These are phyloP conservation scores for Naso thynnoides DNA, from an alignment of 2,797 vertebrate species.

Conservation along the genomic window DNA sequence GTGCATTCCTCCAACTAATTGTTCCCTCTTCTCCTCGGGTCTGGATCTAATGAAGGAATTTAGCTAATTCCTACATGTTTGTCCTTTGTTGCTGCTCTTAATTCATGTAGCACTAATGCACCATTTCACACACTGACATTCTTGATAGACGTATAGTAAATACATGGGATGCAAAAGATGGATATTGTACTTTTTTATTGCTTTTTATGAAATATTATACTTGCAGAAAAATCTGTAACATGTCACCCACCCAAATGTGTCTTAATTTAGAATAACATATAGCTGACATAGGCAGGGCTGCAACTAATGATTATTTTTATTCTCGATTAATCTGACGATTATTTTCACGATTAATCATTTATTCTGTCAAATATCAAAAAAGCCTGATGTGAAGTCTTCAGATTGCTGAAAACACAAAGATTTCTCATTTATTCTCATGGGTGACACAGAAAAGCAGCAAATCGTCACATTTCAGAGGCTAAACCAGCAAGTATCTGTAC, in stretches of 20 bases:
- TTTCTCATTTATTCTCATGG: too few species aligned
- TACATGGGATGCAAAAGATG: background rate
- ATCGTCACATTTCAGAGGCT: too few species aligned
- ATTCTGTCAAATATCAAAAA: too few species aligned
- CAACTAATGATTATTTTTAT: too few species aligned
- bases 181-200: too few species aligned
- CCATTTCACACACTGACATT: background rate
- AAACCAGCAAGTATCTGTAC: too few species aligned
- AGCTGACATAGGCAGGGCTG: background rate
- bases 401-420: too few species aligned
- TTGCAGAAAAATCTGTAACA: too few species aligned
- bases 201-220: background rate
- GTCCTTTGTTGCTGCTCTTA: slow-evolving; percentile 6
- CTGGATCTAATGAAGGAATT: slow-evolving; percentile 29
- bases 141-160: background rate
- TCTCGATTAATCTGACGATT: too few species aligned
- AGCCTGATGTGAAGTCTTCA: too few species aligned
- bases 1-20: slow-evolving; percentile 58
- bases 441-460: too few species aligned
- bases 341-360: too few species aligned
- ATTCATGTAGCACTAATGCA: background rate
- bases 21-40: slow-evolving; percentile 28
- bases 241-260: background rate
- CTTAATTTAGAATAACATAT: background rate
- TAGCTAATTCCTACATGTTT: slow-evolving; percentile 25